phyloP scores from a whole-genome alignment of 2,888 invertebrate genomes.

The Ariolimax columbianus region DNA sequence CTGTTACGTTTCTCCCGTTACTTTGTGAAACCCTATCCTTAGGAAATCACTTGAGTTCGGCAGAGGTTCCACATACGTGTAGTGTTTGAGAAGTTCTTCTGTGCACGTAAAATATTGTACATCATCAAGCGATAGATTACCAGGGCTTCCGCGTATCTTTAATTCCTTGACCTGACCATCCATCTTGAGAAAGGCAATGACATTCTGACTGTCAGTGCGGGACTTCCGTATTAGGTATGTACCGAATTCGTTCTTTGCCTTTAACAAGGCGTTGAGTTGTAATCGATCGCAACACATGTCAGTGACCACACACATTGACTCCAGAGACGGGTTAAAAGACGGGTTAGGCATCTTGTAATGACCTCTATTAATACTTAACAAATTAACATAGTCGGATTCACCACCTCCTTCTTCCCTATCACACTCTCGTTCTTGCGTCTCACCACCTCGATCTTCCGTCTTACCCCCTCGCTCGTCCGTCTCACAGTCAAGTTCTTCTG shows the following conservation, averaged over 20 bases:
- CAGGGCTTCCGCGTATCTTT: background rate
- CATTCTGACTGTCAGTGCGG: background rate
- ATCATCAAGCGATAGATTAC: background rate
- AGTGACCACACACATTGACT: background rate
- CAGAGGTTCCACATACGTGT: background rate
- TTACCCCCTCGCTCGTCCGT: no score
- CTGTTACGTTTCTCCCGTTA: no score
- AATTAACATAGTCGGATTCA: conserved; percentile 7
- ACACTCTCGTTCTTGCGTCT: no score
- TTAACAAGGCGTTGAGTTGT: background rate
- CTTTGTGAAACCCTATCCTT: conserved; percentile 6
- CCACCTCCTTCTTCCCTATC: background rate
- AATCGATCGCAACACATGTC: background rate
- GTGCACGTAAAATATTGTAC: background rate
- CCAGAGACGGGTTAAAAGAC: background rate
- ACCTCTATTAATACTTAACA: background rate
- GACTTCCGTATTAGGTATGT: conserved; percentile 23
- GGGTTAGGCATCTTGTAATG: background rate
- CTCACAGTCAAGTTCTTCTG: no score
- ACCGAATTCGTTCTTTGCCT: background rate
- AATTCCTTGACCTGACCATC: conserved; percentile 18
- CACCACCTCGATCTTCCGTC: no score
- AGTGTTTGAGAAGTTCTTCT: conserved; percentile 20
- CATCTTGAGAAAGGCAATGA: background rate
- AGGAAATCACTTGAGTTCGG: background rate